Evolutionary conservation across 23 tunicate species (phyloP), one percentile per base, ranked within the genome.

Genomic region (Styela clava): DNA sequence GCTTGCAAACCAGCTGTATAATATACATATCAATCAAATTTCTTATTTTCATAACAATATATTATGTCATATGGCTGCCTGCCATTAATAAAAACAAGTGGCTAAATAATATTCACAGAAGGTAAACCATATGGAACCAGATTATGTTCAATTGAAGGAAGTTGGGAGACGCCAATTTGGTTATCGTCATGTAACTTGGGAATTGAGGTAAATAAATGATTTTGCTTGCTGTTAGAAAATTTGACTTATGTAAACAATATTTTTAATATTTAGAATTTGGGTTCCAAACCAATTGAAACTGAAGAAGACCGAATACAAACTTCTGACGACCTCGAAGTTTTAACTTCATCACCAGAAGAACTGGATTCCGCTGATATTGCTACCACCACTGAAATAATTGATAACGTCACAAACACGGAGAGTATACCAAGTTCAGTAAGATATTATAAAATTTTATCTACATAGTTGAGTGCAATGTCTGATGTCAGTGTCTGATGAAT

Each of bases 151-250:
- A 25, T 89, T 12, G 32, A 74, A 1, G 88, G 82, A 31, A 62
- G n/a, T 30, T 89, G 94, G 94, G 30, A 21, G 36, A 34, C 35
- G 18, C 94, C 94, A 37, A 35, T 31, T 22, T 89, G 94, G 88
- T 32, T 89, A 29, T 79, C 94, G 31, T 83, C 88, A n/a, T 89
- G 94, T 84, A 68, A 79, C 28, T 63, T 31, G 2, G 23, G 64
- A 2, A 35, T 89, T 2, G 78, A 83, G 88, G 94, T 89, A 52
- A 68, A 25, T 5, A 82, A 25, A 26, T 3, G 23, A 9, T 5
- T 16, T 26, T 26, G 31, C 71, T 25, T 7, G 71, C 56, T 5
- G 56, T 44, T 5, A 7, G 56, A 12, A 5, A 5, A 5, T 44
- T 44, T 5, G 56, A 44, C 7, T 44, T 44, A 5, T 44, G 56